Base-by-base conservation (phyloP, 1,140 invertebrate species). In the Hycleus phaleratus region DNA sequence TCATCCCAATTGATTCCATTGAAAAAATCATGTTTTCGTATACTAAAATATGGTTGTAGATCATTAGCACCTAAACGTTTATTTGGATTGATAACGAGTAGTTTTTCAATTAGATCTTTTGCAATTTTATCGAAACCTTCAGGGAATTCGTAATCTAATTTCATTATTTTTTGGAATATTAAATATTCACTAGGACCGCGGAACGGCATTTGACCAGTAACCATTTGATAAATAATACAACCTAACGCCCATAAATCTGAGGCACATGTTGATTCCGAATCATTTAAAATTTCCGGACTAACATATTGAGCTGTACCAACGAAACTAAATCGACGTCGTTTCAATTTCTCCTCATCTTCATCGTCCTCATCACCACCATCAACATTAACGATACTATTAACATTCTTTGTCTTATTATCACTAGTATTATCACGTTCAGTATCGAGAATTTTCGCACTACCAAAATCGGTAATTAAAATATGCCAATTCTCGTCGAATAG, bases 291-390 rank as follows among this genome's bases (percentile, higher is more conserved):
- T 76, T 99, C 97, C 4, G 97, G 97, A 45, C 94, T 96, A 0
- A 99, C 95, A 76, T 98, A 99, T 73, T 99, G 95, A 0, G 97
- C 95, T 10, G 97, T 99, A n/a, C 97, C 96, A 4, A 98, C 95
- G 76, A 98, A 98, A 70, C 95, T 97, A 68, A 89, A 90, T 63
- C 81, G 82, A 49, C 88, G 75, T 52, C 74, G 71, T 58, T 78
- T 68, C 56, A 74, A 60, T 62, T 73, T 68, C 64, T 75, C 67
- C 8, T 71, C 64, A 12, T 59, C 64, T 38, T 32, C 32, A 32
- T 32, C 32, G 7, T 32, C 32, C 18, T 18, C 18, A 18, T 18
- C 18, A 18, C 18, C 18, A 18, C 18, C 18, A 18, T 18, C 18
- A 1, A 18, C 18, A 18, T 39, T 39, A 10, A 39, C 38, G 38